Evolutionary conservation across 2,797 vertebrate species (phyloP), one percentile per base, ranked within the genome.

Genomic region (Agapornis canus): DNA sequence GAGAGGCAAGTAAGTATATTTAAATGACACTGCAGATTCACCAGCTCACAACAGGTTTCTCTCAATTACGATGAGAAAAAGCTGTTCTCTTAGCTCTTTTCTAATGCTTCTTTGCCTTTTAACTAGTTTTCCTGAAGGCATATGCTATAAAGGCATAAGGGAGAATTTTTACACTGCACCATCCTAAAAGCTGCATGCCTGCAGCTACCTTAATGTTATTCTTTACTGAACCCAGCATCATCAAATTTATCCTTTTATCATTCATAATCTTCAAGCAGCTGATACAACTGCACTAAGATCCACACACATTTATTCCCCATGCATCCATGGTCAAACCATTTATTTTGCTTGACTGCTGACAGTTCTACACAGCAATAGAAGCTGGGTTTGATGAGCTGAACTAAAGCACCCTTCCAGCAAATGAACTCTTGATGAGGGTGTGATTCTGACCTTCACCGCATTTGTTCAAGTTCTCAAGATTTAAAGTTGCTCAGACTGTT

Each of bases 21-120:
- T 86, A 93, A 92, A 93, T 84, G 76, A 82, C 40, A 56, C 15
- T 73, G 59, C 49, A 89, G 69, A 78, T 94, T 92, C 92, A 92
- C 82, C 49, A 72, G 61, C 82, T 96, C 69, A 43, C 32, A 90
- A 80, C 51, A 73, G 49, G 90, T 76, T 94, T 91, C 76, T 76
- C 72, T 86, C 87, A 48, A 81, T 37, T 85, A 90, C 61, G 76
- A 76, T 20, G 59, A 89, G 82, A 93, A 92, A 92, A 94, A 83
- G 49, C 71, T 75, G 85, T 92, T 63, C 18, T 82, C 56, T 85
- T 88, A 95, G 90, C 88, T 82, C 18, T 84, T 87, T 88, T 75
- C 82, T 81, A 89, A 85, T 80, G 81, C 45, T 95, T 95, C 95
- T 94, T 90, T 94, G 77, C 56, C 40, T 95, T 95, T 96, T 90